A percentile compares a stretch with the other conserved stretches of the same genome.
Evolutionary conservation across 2,797 vertebrate species (phyloP).

Genomic region (Tiaroga cobitis): DNA sequence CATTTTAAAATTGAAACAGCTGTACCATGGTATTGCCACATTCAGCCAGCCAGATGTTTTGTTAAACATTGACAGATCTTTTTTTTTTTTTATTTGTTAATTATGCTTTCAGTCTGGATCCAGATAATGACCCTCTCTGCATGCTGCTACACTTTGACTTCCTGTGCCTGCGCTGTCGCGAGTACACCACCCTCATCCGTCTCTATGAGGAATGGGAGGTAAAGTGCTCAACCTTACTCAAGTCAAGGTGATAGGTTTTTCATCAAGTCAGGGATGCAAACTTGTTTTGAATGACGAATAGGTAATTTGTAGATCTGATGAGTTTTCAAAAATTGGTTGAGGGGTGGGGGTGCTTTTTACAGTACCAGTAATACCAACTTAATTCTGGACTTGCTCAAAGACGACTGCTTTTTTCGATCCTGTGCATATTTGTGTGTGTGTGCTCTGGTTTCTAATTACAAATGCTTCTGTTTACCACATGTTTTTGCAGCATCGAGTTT

Average conservation of each 20-base stretch:
- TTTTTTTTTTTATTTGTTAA: background rate
- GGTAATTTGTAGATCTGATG: background rate
- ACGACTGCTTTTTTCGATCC: background rate
- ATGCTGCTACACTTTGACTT: conserved; percentile 93
- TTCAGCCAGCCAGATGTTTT: background rate
- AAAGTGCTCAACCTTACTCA: conserved; percentile 51
- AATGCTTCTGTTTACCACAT: background rate
- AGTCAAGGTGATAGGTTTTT: background rate
- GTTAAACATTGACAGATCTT: background rate
- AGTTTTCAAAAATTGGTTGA: background rate
- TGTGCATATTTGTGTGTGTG: background rate
- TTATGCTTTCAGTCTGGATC: conserved; percentile 84
- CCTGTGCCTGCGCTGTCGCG: conserved; percentile 87
- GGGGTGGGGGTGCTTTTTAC: background rate
- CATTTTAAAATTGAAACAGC: background rate
- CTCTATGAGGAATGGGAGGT: conserved; percentile 97
- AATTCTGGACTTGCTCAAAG: background rate
- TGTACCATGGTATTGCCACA: background rate
- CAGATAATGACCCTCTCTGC: conserved; percentile 92
- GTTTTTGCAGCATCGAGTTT: background rate
- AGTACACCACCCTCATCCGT: conserved; percentile 85
- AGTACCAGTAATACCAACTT: background rate
- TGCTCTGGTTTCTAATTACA: background rate
- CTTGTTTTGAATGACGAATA: background rate
- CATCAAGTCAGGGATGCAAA: background rate